Percentiles rank a stretch among this genome's conserved stretches.
Evolutionary conservation across 2,113 vertebrate genomes (phyloP).

Genomic region (Hiodon alosoides): DNA sequence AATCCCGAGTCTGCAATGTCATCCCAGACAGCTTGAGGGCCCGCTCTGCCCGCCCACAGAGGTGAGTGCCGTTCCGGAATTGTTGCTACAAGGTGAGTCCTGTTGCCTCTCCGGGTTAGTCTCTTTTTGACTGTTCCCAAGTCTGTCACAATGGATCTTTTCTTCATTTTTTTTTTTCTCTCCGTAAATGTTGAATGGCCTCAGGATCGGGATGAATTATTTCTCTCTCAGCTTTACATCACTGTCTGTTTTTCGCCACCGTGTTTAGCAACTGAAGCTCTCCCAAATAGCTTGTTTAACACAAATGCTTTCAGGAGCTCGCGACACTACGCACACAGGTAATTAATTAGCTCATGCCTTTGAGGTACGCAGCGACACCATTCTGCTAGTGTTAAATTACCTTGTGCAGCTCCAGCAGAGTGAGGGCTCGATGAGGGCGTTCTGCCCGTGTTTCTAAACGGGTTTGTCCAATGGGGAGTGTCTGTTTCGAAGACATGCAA

Average conservation of each 20-base stretch:
- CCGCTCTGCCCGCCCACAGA: slow-evolving; percentile 14
- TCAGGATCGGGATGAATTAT: slow-evolving; percentile 35
- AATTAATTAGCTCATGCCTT: slow-evolving; percentile 51
- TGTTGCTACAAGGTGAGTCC: slow-evolving; percentile 53
- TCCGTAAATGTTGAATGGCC: slow-evolving; percentile 23
- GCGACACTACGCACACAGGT: slow-evolving; percentile 46
- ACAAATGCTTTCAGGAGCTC: slow-evolving; percentile 49
- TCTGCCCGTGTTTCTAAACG: slow-evolving; percentile 34
- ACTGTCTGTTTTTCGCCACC: slow-evolving; percentile 37
- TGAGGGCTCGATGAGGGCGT: slow-evolving; percentile 5
- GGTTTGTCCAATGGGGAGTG: background rate
- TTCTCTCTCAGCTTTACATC: slow-evolving; percentile 31
- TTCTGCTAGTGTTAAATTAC: slow-evolving; percentile 59
- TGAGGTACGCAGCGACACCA: slow-evolving; percentile 48
- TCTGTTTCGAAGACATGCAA: background rate
- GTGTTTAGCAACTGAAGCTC: slow-evolving; percentile 41
- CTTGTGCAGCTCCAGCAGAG: slow-evolving; percentile 46
- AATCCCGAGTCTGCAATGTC: slow-evolving; percentile 41
- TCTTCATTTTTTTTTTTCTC: slow-evolving; percentile 13
- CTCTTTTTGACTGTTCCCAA: slow-evolving; percentile 44
- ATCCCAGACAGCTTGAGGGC: slow-evolving; percentile 31
- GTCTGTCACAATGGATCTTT: slow-evolving; percentile 50
- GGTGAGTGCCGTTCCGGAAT: slow-evolving; percentile 29
- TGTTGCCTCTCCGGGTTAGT: slow-evolving; percentile 40
- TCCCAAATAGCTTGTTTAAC: slow-evolving; percentile 52